Percentiles rank a stretch among this genome's conserved stretches.
Conservation (phyloP, 2,797 vertebrate genomes). For the Thunnus albacares region DNA sequence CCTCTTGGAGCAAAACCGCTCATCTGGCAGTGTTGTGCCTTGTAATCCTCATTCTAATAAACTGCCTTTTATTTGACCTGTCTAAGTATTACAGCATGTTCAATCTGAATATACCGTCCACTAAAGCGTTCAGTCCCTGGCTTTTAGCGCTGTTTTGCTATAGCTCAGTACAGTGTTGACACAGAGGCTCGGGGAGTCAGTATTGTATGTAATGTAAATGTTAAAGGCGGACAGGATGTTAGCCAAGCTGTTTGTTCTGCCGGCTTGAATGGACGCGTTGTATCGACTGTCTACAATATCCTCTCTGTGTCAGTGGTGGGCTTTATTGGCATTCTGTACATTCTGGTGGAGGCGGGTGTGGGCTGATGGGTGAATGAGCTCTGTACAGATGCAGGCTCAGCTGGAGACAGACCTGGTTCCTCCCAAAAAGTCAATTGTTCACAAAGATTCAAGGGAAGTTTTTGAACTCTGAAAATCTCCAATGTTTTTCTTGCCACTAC, state of each 20-base stretch:
- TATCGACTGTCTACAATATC: constrained; percentile 59
- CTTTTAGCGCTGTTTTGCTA: constrained; percentile 16
- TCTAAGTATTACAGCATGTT: neutral
- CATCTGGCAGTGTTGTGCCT: neutral
- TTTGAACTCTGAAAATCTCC: neutral
- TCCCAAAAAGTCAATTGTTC: constrained; percentile 19
- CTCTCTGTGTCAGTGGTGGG: constrained; percentile 58
- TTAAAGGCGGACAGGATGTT: constrained; percentile 61
- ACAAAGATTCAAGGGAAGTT: neutral
- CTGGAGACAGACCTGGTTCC: constrained; percentile 18
- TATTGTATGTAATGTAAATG: constrained; percentile 62
- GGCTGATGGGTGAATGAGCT: constrained; percentile 33
- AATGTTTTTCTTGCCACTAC: neutral
- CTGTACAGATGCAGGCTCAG: constrained; percentile 25
- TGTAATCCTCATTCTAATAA: neutral
- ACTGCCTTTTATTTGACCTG: neutral
- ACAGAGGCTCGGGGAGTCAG: constrained; percentile 37
- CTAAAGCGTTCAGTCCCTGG: neutral
- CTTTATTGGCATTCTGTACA: constrained; percentile 58
- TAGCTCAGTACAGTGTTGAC: constrained; percentile 54
- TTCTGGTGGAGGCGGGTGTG: constrained; percentile 67
- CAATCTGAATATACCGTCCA: neutral
- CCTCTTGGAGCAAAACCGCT: neutral
- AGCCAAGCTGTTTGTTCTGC: constrained; percentile 69
- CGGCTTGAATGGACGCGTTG: constrained; percentile 66